Evolutionary conservation across 2,888 invertebrate genomes (phyloP).

Genomic region (Coelinius sp.): DNA sequence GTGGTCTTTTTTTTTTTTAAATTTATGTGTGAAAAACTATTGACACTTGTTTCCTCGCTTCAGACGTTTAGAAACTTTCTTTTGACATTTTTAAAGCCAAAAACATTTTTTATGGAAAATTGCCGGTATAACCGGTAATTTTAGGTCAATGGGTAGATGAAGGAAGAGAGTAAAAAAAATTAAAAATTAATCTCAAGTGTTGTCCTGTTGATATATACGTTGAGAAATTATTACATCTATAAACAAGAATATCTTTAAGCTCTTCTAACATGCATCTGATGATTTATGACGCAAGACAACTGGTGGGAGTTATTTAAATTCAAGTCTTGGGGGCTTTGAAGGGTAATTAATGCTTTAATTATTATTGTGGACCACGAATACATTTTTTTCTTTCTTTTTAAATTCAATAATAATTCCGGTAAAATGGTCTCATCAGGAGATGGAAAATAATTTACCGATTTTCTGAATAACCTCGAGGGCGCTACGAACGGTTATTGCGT

Average conservation of each 20-base stretch:
- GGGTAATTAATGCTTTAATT: not conserved
- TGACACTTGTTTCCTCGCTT: not conserved
- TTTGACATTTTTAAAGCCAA: not conserved
- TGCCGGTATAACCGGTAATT: constrained; percentile 11
- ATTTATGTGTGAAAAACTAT: not conserved
- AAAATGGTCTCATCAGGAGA: too few relatives aligned
- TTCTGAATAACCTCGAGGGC: not conserved
- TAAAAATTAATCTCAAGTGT: not conserved
- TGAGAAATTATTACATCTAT: not conserved
- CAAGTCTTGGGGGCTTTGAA: not conserved
- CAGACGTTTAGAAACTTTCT: not conserved
- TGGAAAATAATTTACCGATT: too few relatives aligned
- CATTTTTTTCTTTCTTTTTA: not conserved
- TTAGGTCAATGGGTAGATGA: constrained; percentile 17
- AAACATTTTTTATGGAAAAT: not conserved
- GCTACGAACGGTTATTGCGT: not conserved
- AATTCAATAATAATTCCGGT: too few relatives aligned
- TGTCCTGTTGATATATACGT: not conserved
- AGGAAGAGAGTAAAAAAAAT: not conserved
- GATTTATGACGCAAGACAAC: not conserved
- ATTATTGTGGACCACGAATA: not conserved
- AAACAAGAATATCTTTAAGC: not conserved
- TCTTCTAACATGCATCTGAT: not conserved
- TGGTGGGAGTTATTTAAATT: not conserved
- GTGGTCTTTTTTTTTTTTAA: not conserved